Conservation (phyloP, 2,888 invertebrate genomes). For the Leucophora obtusa region DNA sequence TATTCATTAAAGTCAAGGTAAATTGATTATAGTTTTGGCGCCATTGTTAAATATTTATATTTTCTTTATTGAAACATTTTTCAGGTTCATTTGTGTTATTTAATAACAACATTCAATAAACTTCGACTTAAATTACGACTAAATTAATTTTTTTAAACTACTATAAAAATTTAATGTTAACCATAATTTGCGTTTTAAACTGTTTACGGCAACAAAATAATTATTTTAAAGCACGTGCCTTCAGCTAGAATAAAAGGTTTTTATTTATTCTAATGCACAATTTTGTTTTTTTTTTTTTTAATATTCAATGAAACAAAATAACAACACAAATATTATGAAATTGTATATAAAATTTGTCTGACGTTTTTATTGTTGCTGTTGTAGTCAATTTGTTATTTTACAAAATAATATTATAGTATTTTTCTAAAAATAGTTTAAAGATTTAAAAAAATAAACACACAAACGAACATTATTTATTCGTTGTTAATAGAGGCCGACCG, state of each 20-base stretch:
- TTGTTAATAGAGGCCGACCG: background rate
- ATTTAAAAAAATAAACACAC: background rate
- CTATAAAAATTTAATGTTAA: conserved; percentile 9
- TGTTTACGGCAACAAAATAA: conserved; percentile 14
- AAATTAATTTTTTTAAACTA: background rate
- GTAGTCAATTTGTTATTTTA: conserved; percentile 11
- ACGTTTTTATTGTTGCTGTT: background rate
- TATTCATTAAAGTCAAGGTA: conserved; percentile 18
- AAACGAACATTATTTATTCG: background rate
- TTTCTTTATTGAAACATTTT: conserved; percentile 10
- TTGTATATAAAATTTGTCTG: background rate
- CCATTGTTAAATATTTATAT: background rate
- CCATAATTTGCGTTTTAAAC: conserved; percentile 48
- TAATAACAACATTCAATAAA: background rate
- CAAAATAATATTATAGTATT: background rate
- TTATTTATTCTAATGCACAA: background rate
- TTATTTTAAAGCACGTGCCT: conserved; percentile 29
- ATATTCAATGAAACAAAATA: conserved; percentile 1
- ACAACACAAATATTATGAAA: background rate
- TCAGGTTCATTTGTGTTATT: conserved; percentile 5
- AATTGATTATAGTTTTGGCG: conserved; percentile 15
- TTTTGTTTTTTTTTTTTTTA: background rate
- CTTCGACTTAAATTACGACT: background rate
- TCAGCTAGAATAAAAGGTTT: background rate
- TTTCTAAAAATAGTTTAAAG: conserved; percentile 25